Evolutionary conservation across 2,888 invertebrate species (phyloP).

Genomic region (Stenotaenia linearis): DNA sequence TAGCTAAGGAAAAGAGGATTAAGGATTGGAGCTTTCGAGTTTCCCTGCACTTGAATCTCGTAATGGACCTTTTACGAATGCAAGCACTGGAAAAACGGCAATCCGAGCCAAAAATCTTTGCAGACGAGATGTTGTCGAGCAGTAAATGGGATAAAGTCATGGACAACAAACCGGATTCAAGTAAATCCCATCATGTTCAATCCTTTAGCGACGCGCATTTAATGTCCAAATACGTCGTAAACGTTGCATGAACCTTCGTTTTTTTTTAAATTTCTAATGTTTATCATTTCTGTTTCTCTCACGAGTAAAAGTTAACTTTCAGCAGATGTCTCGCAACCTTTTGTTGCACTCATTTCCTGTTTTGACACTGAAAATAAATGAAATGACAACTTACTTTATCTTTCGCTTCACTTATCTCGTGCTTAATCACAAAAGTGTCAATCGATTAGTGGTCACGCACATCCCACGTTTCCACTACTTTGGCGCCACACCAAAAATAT

Average conservation of each 20-base stretch:
- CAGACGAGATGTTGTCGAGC: not conserved
- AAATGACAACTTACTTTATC: constrained; percentile 26
- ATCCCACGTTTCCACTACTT: not conserved
- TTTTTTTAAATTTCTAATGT: too few species aligned
- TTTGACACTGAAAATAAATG: constrained; percentile 17
- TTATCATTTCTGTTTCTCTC: not conserved
- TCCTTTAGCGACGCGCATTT: too few species aligned
- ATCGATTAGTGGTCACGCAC: constrained; percentile 21
- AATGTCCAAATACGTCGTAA: too few species aligned
- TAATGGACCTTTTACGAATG: constrained; percentile 12
- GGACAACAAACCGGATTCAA: not conserved
- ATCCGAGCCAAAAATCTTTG: not conserved
- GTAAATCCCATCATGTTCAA: not conserved
- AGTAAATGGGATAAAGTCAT: not conserved
- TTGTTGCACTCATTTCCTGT: not conserved
- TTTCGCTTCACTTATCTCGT: constrained; percentile 10
- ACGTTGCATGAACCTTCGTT: too few species aligned
- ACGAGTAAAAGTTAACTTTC: not conserved
- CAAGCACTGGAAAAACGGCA: not conserved
- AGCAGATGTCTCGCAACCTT: not conserved
- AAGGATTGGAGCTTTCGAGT: not conserved
- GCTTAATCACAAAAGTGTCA: constrained; percentile 23
- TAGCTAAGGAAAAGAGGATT: constrained; percentile 26
- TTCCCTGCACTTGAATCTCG: not conserved
- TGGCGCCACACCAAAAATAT: constrained; percentile 1